Percentiles rank a stretch among this genome's conserved stretches.
phyloP scores from a whole-genome alignment of 1,140 invertebrate genomes.

The Zaprionus taronus region DNA sequence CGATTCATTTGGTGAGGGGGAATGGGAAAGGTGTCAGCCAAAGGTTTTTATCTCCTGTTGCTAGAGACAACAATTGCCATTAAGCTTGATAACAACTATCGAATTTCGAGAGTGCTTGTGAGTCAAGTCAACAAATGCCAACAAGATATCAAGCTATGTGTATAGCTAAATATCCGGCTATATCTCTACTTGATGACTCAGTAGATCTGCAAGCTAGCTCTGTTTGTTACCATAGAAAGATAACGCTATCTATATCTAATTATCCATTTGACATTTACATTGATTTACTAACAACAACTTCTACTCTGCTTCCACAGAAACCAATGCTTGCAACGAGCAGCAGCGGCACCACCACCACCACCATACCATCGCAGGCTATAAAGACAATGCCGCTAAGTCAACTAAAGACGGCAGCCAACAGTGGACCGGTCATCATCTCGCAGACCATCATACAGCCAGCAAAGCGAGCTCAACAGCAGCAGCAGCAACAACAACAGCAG shows the following conservation, averaged over 20 bases:
- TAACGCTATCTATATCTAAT: neutral
- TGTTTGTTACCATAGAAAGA: neutral
- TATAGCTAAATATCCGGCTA: neutral
- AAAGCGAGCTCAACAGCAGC: conserved; percentile 74
- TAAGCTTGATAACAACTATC: conserved; percentile 6
- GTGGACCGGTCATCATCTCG: conserved; percentile 80
- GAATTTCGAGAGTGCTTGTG: neutral
- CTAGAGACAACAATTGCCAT: neutral
- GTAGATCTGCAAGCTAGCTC: neutral
- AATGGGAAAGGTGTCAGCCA: neutral
- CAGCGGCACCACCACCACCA: conserved; percentile 61
- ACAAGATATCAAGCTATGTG: neutral
- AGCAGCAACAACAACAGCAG: conserved; percentile 65
- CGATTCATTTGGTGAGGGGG: neutral
- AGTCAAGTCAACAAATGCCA: neutral
- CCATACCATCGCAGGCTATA: conserved; percentile 76
- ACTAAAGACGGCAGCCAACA: conserved; percentile 76
- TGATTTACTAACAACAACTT: neutral
- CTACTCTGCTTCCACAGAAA: conserved; percentile 49
- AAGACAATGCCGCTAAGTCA: conserved; percentile 82
- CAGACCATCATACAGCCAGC: conserved; percentile 83
- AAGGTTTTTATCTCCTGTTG: neutral
- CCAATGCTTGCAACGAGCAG: conserved; percentile 56
- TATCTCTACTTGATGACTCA: neutral
- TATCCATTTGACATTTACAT: neutral